Evolutionary conservation across 2,113 vertebrate genomes (phyloP).

Genomic region (Hydrochoerus hydrochaeris): DNA sequence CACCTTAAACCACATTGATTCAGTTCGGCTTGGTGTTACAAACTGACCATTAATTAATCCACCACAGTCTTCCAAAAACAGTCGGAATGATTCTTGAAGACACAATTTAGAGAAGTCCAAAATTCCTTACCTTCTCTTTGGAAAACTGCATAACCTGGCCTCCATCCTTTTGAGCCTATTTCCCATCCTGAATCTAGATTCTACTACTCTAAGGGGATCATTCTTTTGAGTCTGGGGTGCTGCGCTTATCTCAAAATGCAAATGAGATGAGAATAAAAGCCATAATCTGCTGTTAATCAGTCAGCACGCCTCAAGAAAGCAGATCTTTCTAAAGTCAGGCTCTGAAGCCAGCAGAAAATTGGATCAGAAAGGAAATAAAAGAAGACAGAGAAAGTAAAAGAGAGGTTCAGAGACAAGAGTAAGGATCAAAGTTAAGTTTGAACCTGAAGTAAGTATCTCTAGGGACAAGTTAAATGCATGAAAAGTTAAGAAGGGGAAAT

Average conservation of each 20-base stretch:
- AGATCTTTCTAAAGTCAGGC: not conserved
- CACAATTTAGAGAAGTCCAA: not conserved
- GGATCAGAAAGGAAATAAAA: constrained; percentile 1
- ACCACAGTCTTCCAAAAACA: not conserved
- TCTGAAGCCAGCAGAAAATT: not conserved
- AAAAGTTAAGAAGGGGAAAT: not conserved
- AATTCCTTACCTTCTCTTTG: not conserved
- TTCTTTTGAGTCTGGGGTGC: not conserved
- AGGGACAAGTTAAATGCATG: not conserved
- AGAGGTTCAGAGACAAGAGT: not conserved
- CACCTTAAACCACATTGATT: not conserved
- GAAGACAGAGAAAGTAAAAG: not conserved
- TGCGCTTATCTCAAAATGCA: not conserved
- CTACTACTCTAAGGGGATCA: not conserved
- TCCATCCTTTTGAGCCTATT: not conserved
- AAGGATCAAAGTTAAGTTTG: not conserved
- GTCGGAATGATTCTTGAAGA: not conserved
- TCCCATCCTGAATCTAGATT: not conserved
- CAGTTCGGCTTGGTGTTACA: not conserved
- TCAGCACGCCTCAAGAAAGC: not conserved
- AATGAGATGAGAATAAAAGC: not conserved
- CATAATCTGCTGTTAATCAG: not conserved
- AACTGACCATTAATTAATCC: not conserved
- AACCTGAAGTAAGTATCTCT: not conserved
- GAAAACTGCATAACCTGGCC: not conserved